Conservation (phyloP, 2,888 invertebrate genomes). For the Gymnoscelis rufifasciata region DNA sequence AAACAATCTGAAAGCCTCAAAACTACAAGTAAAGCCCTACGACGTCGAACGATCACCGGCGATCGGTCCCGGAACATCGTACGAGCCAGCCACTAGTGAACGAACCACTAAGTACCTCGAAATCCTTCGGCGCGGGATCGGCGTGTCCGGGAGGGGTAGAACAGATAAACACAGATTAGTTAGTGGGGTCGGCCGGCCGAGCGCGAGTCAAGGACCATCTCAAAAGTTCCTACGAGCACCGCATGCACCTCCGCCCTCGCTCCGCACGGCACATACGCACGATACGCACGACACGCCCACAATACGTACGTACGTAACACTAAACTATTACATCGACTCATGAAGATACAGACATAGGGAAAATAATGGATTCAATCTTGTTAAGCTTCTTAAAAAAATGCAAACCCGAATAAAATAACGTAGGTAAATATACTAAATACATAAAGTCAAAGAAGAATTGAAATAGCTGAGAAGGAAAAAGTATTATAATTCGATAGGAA, state of each 20-base stretch:
- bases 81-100: slow-evolving; percentile 75
- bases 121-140: slow-evolving; percentile 87
- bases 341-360: slow-evolving; percentile 59
- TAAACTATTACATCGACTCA: slow-evolving; percentile 72
- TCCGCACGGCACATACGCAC: neutral
- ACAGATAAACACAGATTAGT: slow-evolving; percentile 84
- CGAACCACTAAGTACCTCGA: slow-evolving; percentile 87
- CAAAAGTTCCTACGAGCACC: slow-evolving; percentile 88
- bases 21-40: slow-evolving; percentile 80
- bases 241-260: neutral
- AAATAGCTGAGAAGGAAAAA: slow-evolving; percentile 41
- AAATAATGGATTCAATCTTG: slow-evolving; percentile 42
- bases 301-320: slow-evolving; percentile 26
- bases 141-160: slow-evolving; percentile 85
- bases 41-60: slow-evolving; percentile 75
- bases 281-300: neutral
- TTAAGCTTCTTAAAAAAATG: slow-evolving; percentile 56
- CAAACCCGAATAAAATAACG: slow-evolving; percentile 45
- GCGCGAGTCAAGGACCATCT: slow-evolving; percentile 90
- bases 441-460: slow-evolving; percentile 39
- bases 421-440: slow-evolving; percentile 34
- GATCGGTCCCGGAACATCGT: slow-evolving; percentile 63
- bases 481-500: slow-evolving; percentile 73
- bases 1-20: slow-evolving; percentile 80
- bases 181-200: slow-evolving; percentile 53